Evolutionary conservation across 2,113 vertebrate genomes (phyloP).

Genomic region (Laticauda laticaudata): DNA sequence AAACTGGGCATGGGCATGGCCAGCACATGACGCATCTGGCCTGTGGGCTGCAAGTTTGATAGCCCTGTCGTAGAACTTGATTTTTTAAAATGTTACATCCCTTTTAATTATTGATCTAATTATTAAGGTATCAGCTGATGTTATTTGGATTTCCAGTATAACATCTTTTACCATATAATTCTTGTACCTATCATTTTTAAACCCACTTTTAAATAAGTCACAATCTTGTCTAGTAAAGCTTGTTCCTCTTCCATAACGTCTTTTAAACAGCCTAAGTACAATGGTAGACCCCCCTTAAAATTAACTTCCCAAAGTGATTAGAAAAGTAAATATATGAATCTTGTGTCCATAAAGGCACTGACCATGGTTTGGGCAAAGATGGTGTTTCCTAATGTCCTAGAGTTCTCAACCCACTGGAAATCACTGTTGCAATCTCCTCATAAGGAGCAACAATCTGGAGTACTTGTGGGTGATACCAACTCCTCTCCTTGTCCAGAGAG

Average conservation of each 20-base stretch:
- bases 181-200: not conserved
- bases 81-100: not conserved
- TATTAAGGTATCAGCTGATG: not conserved
- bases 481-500: too few relatives aligned
- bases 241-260: not conserved
- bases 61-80: not conserved
- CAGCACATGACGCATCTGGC: too few relatives aligned
- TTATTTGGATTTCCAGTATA: not conserved
- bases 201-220: not conserved
- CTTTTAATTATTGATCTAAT: not conserved
- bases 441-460: too few relatives aligned
- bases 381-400: not conserved
- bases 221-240: not conserved
- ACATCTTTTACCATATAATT: not conserved
- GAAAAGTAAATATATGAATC: not conserved
- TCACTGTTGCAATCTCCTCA: not conserved
- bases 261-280: not conserved
- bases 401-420: not conserved
- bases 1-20: too few relatives aligned
- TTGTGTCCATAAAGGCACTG: not conserved
- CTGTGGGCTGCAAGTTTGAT: too few relatives aligned
- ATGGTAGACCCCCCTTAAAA: not conserved
- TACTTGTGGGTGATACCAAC: too few relatives aligned
- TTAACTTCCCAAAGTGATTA: not conserved
- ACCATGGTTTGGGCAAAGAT: not conserved